Base-by-base conservation (phyloP, 2,113 vertebrate species). In the Shinisaurus crocodilurus region DNA sequence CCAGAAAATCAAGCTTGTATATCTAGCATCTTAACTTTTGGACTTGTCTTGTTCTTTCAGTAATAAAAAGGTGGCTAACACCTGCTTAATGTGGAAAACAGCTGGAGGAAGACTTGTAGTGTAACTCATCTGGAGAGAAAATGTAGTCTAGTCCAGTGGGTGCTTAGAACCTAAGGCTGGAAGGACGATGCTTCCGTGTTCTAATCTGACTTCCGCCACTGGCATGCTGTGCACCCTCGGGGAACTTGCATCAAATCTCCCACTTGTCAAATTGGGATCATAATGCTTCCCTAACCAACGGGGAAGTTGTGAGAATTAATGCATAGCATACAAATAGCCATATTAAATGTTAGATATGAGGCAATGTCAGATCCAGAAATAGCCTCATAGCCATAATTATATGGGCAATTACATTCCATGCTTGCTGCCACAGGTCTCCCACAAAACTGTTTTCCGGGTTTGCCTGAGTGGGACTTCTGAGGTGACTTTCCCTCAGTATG, bases 301-400 rank as follows among this genome's bases (percentile, higher is more conserved):
- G 95, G 87, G 92, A 93, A 93, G 93, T 95, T 95, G 94, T 95
- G 94, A 93, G 95, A 95, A 96, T 96, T 96, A 96, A 96, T 96
- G 95, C 91, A 74, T 83, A 32, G 87, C 16, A 0, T 89, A 92
- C 94, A 96, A 96, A 96, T 96, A 93, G 94, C 89, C 85, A 90
- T 87, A 93, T 95, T 89, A 96, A 96, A 95, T 92, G 74, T 87
- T 94, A 95, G 93, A 90, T 94, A 93, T 95, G 93, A 93, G 90
- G 94, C 93, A 94, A 88, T 92, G 90, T 92, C 91, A 94, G 91
- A 88, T 67, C 80, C 93, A 92, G 91, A 95, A 96, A 93, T 74
- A 54, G 86, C 90, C 93, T 95, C 92, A 85, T 90, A 94, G 93
- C 91, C 92, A 90, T 82, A 43, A 89, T 95, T 94, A 88, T 67